These are phyloP conservation scores for Dasysyrphus albostriatus DNA, from an alignment of 2,888 invertebrate genomes.

Conservation along the genomic window DNA sequence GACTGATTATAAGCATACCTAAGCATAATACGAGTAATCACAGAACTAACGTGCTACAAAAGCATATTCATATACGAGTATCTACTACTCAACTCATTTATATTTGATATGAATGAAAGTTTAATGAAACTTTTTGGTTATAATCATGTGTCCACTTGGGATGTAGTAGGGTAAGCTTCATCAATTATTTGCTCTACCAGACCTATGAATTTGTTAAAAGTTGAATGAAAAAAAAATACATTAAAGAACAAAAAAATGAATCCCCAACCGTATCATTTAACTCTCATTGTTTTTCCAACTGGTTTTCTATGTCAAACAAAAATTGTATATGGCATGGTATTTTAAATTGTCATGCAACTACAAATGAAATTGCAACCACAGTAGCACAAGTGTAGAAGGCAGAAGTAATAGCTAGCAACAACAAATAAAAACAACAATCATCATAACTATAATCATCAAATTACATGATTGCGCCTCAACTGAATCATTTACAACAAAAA, in stretches of 20 bases:
- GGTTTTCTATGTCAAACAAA: constrained; percentile 28
- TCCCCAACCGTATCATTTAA: constrained; percentile 44
- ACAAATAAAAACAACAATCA: constrained; percentile 42
- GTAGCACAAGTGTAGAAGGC: neutral
- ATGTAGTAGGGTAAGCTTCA: constrained; percentile 12
- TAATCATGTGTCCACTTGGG: constrained; percentile 13
- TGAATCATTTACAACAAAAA: constrained; percentile 54
- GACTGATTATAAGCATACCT: constrained; percentile 48
- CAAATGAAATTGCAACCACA: constrained; percentile 41
- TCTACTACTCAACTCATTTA: neutral
- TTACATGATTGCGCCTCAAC: constrained; percentile 58
- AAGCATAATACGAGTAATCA: constrained; percentile 46
- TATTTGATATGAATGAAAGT: neutral
- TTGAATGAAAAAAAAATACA: constrained; percentile 9
- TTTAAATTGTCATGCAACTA: constrained; percentile 54
- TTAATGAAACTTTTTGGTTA: constrained; percentile 10
- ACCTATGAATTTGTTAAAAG: constrained; percentile 45
- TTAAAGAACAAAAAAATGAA: neutral
- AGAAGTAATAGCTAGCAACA: neutral
- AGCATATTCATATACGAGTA: neutral
- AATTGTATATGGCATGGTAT: constrained; percentile 14
- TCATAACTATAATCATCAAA: constrained; percentile 70
- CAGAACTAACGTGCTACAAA: constrained; percentile 38
- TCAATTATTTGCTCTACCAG: constrained; percentile 70
- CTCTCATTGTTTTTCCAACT: neutral